phyloP scores from a whole-genome alignment of 2,113 vertebrate genomes.

The Phodopus roborovskii region DNA sequence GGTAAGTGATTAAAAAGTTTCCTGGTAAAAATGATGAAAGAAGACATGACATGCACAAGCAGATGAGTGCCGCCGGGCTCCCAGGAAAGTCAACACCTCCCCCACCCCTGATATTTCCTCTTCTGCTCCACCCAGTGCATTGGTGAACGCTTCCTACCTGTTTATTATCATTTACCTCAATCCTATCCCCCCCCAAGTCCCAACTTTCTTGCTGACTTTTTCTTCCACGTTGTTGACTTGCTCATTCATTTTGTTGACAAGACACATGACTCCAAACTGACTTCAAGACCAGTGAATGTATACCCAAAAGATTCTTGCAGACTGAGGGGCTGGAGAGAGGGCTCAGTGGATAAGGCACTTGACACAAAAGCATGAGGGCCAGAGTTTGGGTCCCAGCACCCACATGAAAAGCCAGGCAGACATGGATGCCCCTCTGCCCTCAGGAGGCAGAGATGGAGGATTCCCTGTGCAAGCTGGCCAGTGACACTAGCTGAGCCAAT shows the following conservation, averaged over 20 bases:
- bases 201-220: neutral
- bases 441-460: neutral
- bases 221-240: neutral
- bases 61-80: neutral
- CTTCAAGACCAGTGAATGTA: neutral
- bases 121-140: neutral
- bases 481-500: neutral
- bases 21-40: neutral
- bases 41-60: too few relatives aligned
- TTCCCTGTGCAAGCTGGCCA: neutral
- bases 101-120: neutral
- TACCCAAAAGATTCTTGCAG: neutral
- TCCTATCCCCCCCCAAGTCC: neutral
- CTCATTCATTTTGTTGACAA: neutral
- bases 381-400: neutral
- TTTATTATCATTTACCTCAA: neutral
- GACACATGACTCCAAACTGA: neutral
- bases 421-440: neutral
- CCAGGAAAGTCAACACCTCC: neutral
- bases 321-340: neutral
- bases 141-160: neutral
- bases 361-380: neutral
- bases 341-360: neutral
- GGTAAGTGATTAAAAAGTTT: neutral
- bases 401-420: neutral